Evolutionary conservation across 1,140 invertebrate genomes (phyloP).

Genomic region (Holotrichia oblita): DNA sequence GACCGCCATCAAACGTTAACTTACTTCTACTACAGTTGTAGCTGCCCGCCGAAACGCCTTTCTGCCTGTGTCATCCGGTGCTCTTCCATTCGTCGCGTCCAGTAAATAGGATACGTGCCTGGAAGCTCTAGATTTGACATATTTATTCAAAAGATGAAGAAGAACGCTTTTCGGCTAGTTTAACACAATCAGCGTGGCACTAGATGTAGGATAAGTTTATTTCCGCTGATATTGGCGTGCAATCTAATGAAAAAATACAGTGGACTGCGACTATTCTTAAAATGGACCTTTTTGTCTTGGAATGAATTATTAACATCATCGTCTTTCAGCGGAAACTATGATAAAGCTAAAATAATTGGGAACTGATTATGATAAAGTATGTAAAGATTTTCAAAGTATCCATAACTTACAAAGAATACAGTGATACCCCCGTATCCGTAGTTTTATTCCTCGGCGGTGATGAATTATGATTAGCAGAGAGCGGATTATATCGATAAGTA

Average conservation of each 20-base stretch:
- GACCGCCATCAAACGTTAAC: background rate
- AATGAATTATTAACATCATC: no score
- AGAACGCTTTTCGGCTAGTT: background rate
- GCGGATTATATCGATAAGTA: no score
- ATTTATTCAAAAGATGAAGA: slow-evolving; percentile 31
- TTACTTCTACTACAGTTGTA: background rate
- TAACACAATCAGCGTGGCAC: background rate
- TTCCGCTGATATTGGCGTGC: background rate
- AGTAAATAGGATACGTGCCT: background rate
- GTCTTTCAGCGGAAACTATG: no score
- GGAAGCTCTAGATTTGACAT: background rate
- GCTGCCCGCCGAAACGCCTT: background rate
- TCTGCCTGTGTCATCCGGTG: background rate
- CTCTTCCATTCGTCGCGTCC: background rate
- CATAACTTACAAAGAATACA: no score
- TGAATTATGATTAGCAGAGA: no score
- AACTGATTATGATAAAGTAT: no score
- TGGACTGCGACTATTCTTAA: no score
- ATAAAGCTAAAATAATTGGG: no score
- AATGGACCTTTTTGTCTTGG: no score
- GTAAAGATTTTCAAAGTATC: no score
- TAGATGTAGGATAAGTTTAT: background rate
- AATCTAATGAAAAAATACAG: background rate
- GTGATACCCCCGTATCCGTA: no score
- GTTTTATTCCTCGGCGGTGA: no score